Evolutionary conservation across 2,797 vertebrate genomes (phyloP).

Genomic region (Peromyscus melanophrys): DNA sequence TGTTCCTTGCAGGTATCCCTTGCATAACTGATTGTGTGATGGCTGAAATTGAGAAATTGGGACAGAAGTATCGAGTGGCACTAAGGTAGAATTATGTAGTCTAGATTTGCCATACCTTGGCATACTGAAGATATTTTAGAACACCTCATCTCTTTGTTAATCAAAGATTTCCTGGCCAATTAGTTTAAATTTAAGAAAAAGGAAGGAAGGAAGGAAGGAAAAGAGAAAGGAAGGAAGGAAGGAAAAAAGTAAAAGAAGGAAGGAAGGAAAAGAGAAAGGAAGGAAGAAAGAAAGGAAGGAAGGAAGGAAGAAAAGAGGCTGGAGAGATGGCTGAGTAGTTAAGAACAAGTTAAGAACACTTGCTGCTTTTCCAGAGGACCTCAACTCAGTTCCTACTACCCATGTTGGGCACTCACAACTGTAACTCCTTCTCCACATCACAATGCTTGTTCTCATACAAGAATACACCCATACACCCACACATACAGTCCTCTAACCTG

Average conservation of each 20-base stretch:
- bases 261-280: no score
- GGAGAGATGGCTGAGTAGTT: not conserved
- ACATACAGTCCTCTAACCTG: not conserved
- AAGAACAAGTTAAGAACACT: not conserved
- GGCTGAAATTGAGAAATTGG: conserved; percentile 99
- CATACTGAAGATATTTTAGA: conserved; percentile 26
- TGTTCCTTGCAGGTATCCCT: conserved; percentile 94
- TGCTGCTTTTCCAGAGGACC: not conserved
- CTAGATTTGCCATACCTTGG: not conserved
- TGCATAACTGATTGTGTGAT: conserved; percentile 99
- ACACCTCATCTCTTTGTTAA: conserved; percentile 36
- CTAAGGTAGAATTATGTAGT: conserved; percentile 91
- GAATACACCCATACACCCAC: not conserved
- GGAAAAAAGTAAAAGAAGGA: no score
- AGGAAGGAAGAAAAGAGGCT: not conserved
- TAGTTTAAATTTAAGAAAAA: conserved; percentile 34
- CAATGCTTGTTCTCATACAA: not conserved
- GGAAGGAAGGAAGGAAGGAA: no score
- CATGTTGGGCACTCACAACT: not conserved
- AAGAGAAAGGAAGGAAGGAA: no score
- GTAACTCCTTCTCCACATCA: not conserved
- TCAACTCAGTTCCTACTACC: not conserved
- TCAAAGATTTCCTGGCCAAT: conserved; percentile 44
- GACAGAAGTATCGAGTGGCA: conserved; percentile 98
- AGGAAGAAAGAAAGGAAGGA: no score